Base-by-base conservation (phyloP, 2,888 invertebrate genomes). In the Polia nebulosa region DNA sequence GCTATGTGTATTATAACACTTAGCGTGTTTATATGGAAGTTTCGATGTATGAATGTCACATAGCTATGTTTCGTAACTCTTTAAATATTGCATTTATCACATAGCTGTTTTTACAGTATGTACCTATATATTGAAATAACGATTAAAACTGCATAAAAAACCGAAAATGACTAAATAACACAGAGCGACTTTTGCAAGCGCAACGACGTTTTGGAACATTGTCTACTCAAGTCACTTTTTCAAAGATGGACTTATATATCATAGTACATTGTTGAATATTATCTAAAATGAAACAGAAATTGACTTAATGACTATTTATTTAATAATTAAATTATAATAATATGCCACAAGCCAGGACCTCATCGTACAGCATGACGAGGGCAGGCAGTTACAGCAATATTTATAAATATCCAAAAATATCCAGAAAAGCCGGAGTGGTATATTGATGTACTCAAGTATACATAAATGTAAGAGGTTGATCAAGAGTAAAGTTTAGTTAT, bases 301-400 rank as follows among this genome's bases (percentile, higher is more conserved):
- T 56, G 20, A 63, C 63, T 59, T 58, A 62, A 27, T 41, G 13
- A 44, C 65, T 62, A 69, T 72, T 77, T 83, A 83, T 74, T 82
- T 68, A 69, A 72, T n/a, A 60, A 53, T 65, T 55, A 57, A 62
- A 75, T 80, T 80, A 76, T 63, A 72, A 56, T 66, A 64, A 44
- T 57, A 47, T 67, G 60, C 72, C 71, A 80, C 83, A 83, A 61
- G 27, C 60, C 34, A 45, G 44, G 32, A 39, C 34, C 55, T 72
- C 53, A 47, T 34, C 17, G 5, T 22, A 44, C 11, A 44, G 5
- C 29, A 36, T 6, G 32, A 39, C 0, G 27, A 8, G 13, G 15
- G n/a, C 25, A 49, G 39, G 15, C 49, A 51, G 25, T 25, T 17
- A 47, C 25, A 27, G 25, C 25, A 17, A 32, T 9, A 20, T 62